Evolutionary conservation across 2,113 vertebrate species (phyloP).

Genomic region (Calypte anna): DNA sequence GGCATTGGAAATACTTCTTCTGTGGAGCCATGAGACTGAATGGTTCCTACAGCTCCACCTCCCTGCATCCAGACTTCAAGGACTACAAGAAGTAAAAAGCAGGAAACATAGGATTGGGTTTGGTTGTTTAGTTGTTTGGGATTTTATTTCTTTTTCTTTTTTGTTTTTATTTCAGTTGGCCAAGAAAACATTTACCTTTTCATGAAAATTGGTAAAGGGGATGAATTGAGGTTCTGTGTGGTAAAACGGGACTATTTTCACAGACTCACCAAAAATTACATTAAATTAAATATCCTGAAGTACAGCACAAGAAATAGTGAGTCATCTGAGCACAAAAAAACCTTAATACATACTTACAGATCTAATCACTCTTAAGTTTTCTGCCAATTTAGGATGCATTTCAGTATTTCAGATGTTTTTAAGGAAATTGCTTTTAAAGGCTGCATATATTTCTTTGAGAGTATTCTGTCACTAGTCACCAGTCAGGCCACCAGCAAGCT

Average conservation of each 20-base stretch:
- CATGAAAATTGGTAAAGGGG: neutral
- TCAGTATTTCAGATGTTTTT: neutral
- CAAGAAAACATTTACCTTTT: neutral
- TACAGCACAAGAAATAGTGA: neutral
- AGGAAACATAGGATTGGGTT: neutral
- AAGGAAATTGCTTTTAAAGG: neutral
- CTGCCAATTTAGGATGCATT: neutral
- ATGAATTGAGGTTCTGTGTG: neutral
- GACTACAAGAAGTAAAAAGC: neutral
- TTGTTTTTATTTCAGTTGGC: neutral
- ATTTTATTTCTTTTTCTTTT: too few relatives aligned
- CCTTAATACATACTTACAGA: neutral
- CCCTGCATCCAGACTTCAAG: neutral
- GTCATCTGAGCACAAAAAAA: neutral
- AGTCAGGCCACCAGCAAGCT: neutral
- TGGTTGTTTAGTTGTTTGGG: too few relatives aligned
- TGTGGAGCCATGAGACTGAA: neutral
- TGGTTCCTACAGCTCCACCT: neutral
- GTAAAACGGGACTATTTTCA: neutral
- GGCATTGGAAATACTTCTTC: neutral
- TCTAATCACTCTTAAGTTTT: neutral
- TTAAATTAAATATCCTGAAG: slow-evolving; percentile 9
- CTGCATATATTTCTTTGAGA: neutral
- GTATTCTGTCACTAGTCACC: neutral
- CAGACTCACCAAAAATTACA: neutral